phyloP scores from a whole-genome alignment of 2,113 vertebrate species.

The Chamaea fasciata region DNA sequence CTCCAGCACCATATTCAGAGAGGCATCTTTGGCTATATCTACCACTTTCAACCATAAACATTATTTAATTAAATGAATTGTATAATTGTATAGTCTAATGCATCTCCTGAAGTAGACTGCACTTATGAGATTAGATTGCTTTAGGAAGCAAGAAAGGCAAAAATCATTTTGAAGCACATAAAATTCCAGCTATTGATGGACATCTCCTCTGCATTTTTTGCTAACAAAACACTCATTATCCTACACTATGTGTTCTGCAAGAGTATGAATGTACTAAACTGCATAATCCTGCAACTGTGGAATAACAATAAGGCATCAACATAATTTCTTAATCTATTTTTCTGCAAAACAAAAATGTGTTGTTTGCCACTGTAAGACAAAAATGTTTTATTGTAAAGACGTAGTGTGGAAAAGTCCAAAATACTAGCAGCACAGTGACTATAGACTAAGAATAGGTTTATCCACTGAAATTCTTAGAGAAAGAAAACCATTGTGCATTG shows the following conservation, averaged over 20 bases:
- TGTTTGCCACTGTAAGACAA: not conserved
- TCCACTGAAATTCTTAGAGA: not conserved
- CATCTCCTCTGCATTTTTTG: not conserved
- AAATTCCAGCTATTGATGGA: not conserved
- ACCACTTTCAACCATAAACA: not conserved
- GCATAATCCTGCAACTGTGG: not conserved
- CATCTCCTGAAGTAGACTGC: not conserved
- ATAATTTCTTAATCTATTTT: not conserved
- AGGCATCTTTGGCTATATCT: not conserved
- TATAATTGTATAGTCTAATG: not conserved
- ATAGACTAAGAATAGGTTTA: not conserved
- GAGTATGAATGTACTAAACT: not conserved
- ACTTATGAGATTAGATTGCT: not conserved
- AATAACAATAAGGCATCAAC: not conserved
- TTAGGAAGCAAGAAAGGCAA: not conserved
- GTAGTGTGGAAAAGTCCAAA: accelerated
- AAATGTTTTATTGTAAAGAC: not conserved
- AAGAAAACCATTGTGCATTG: not conserved
- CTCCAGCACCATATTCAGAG: not conserved
- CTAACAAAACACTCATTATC: not conserved
- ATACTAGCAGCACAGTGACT: not conserved
- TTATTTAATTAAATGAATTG: not conserved
- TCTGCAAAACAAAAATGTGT: not conserved
- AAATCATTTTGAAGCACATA: not conserved
- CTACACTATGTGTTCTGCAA: not conserved